Conservation (phyloP, 2,888 invertebrate species). For the Watsonalla binaria region DNA sequence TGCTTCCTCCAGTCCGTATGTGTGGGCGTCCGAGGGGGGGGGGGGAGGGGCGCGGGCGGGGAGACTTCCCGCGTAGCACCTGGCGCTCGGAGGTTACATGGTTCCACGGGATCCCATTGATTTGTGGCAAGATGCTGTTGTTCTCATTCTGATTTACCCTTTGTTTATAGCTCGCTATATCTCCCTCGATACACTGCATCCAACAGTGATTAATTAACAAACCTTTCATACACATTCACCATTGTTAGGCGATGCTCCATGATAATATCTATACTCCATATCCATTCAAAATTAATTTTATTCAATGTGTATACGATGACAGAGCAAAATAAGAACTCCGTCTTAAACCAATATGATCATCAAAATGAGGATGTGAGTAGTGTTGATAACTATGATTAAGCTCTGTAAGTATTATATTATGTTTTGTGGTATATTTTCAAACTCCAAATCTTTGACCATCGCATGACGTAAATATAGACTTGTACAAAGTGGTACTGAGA, state of each 20-base stretch:
- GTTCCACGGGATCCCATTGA: conserved; percentile 67
- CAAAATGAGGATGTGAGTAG: too few relatives aligned
- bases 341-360: too few relatives aligned
- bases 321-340: too few relatives aligned
- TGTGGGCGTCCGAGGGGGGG: conserved; percentile 37
- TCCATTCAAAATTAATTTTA: too few relatives aligned
- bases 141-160: conserved; percentile 52
- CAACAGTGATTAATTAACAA: background rate
- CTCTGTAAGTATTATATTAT: too few relatives aligned
- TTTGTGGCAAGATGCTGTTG: conserved; percentile 63
- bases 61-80: conserved; percentile 74
- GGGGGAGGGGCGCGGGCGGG: conserved; percentile 25
- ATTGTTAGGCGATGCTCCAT: background rate
- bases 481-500: background rate
- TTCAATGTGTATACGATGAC: too few relatives aligned
- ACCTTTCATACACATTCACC: background rate
- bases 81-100: conserved; percentile 69
- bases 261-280: too few relatives aligned
- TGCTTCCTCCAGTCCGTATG: conserved; percentile 49
- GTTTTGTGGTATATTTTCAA: too few relatives aligned
- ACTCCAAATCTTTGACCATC: too few relatives aligned
- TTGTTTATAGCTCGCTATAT: conserved; percentile 33
- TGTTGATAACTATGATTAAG: too few relatives aligned
- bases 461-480: background rate
- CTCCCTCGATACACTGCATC: background rate